A percentile compares a stretch with the other conserved stretches of the same genome.
phyloP scores from a whole-genome alignment of 2,113 vertebrate genomes.

The Tylochromis polylepis region DNA sequence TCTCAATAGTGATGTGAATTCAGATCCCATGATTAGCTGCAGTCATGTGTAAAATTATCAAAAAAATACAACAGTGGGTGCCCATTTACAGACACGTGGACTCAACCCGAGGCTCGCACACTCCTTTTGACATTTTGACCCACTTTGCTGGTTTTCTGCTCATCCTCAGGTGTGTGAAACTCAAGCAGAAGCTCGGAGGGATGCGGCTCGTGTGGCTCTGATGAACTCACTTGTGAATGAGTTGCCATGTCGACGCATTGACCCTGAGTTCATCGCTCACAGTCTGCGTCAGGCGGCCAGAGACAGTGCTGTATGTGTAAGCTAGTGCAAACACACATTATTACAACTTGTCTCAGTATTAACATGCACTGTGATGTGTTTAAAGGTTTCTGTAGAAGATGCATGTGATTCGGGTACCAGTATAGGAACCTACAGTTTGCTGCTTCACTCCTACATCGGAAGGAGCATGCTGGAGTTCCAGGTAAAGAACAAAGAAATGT shows the following conservation, averaged over 20 bases:
- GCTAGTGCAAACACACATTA: not conserved
- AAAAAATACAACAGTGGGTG: not conserved
- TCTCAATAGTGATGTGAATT: slow-evolving; percentile 30
- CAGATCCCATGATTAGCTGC: slow-evolving; percentile 45
- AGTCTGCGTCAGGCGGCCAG: slow-evolving; percentile 80
- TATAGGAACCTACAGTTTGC: slow-evolving; percentile 83
- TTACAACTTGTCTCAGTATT: not conserved
- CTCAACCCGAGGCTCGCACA: not conserved
- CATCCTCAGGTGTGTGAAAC: slow-evolving; percentile 78
- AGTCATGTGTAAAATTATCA: slow-evolving; percentile 39
- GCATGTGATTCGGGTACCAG: slow-evolving; percentile 83
- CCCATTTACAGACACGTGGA: not conserved
- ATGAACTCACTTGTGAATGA: slow-evolving; percentile 91
- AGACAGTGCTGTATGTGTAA: slow-evolving; percentile 77
- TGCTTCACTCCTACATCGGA: slow-evolving; percentile 82
- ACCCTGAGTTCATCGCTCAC: slow-evolving; percentile 81
- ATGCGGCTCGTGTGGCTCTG: slow-evolving; percentile 85
- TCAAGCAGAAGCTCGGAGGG: slow-evolving; percentile 85
- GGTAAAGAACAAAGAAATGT: slow-evolving; percentile 65
- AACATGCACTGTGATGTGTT: slow-evolving; percentile 4
- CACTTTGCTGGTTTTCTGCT: not conserved
- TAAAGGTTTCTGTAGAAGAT: slow-evolving; percentile 80
- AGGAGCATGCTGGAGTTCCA: slow-evolving; percentile 92
- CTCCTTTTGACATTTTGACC: not conserved
- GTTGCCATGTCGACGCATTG: slow-evolving; percentile 81